Conservation (phyloP, 2,113 vertebrate genomes). For the Fulmarus glacialis region DNA sequence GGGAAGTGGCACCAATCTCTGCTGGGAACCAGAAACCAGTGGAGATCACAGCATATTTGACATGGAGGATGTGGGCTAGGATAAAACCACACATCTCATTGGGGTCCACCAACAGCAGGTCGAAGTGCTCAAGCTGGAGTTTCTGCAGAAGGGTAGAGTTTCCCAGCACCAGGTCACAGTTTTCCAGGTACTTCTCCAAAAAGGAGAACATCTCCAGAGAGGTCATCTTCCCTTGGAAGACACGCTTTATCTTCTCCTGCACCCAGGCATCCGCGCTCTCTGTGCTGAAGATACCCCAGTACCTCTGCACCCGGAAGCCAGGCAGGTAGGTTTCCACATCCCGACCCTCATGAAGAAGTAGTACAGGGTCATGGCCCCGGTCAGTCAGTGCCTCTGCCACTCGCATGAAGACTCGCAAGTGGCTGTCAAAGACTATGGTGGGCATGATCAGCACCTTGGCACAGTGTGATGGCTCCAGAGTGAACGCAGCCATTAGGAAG, state of each 20-base stretch:
- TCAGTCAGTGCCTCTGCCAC: conserved; percentile 62
- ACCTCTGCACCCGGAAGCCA: conserved; percentile 25
- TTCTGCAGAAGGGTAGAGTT: conserved; percentile 50
- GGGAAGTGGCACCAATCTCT: conserved; percentile 66
- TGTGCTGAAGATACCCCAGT: conserved; percentile 63
- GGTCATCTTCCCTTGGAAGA: conserved; percentile 70
- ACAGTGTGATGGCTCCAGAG: not conserved
- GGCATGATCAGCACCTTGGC: conserved; percentile 70
- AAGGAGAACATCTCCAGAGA: conserved; percentile 66
- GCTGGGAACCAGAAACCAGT: conserved; percentile 76
- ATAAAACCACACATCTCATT: conserved; percentile 74
- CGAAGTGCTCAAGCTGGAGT: conserved; percentile 50
- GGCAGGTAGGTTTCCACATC: conserved; percentile 19
- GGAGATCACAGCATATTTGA: conserved; percentile 67
- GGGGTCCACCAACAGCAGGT: conserved; percentile 67
- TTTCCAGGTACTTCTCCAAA: conserved; percentile 68
- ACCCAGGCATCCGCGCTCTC: conserved; percentile 54
- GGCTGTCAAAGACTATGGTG: conserved; percentile 71
- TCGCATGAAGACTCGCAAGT: conserved; percentile 61
- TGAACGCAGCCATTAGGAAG: not conserved
- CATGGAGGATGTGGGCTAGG: conserved; percentile 52
- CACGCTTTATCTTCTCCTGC: conserved; percentile 66
- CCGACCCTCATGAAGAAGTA: conserved; percentile 55
- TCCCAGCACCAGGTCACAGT: conserved; percentile 67
- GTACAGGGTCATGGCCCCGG: conserved; percentile 43